Conservation (phyloP, 2,113 vertebrate genomes). For the Chloropsis hardwickii region DNA sequence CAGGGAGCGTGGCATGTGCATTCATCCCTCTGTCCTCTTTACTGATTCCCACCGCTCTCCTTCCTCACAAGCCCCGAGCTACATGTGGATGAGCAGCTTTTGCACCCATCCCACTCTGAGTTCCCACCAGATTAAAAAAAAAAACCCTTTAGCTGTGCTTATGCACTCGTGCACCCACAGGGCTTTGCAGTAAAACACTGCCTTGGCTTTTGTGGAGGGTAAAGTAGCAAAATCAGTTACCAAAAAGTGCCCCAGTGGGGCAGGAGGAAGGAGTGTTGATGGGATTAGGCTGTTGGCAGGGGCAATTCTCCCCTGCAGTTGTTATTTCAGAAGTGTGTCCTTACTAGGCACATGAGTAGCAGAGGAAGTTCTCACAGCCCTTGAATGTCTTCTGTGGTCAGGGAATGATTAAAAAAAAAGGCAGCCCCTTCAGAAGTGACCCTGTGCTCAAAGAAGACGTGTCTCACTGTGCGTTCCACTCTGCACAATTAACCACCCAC, state of each 20-base stretch:
- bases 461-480: not conserved
- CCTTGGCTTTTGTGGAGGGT: not conserved
- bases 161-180: fast-evolving
- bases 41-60: not conserved
- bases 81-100: not conserved
- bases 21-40: not conserved
- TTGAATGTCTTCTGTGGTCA: not conserved
- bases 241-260: fast-evolving
- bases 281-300: not conserved
- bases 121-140: not conserved
- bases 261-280: not conserved
- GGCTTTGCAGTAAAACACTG: not conserved
- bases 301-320: not conserved
- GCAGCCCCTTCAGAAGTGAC: not conserved
- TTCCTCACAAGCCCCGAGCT: not conserved
- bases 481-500: not conserved
- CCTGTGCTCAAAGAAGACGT: not conserved
- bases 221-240: not conserved
- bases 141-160: not conserved
- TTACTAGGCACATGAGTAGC: not conserved
- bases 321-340: not conserved
- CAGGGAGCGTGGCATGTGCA: not conserved
- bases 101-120: not conserved
- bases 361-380: conserved; percentile 50
- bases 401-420: not conserved